Percentiles rank a stretch among this genome's conserved stretches.
phyloP scores from a whole-genome alignment of 2,113 vertebrate genomes.

The Scomber colias region DNA sequence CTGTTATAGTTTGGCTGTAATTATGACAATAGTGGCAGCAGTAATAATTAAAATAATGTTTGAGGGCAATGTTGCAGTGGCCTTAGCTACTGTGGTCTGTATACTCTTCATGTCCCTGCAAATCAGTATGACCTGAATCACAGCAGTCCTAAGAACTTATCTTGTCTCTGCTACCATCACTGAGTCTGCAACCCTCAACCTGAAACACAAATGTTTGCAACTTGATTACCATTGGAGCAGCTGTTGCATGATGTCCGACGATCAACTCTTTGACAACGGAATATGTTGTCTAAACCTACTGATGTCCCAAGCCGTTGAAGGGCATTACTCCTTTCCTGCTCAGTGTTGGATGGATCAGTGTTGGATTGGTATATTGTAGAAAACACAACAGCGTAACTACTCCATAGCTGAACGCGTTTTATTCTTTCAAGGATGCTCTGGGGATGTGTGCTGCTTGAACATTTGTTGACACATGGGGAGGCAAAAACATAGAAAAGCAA shows the following conservation, averaged over 20 bases:
- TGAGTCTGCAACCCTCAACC: no score
- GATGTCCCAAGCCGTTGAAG: neutral
- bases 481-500: constrained; percentile 21
- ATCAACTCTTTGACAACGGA: neutral
- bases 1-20: no score
- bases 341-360: no score
- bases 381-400: constrained; percentile 1
- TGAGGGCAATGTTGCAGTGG: no score
- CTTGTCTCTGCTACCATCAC: no score
- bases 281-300: constrained; percentile 1
- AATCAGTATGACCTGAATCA: no score
- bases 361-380: neutral
- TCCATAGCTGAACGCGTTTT: neutral
- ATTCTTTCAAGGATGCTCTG: neutral
- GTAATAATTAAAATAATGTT: no score
- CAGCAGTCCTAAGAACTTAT: no score
- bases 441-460: accelerated
- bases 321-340: neutral
- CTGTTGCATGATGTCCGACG: neutral
- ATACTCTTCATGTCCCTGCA: no score
- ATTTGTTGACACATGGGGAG: neutral
- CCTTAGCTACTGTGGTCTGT: no score
- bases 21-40: no score
- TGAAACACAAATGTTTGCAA: neutral
- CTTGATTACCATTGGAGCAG: neutral